Evolutionary conservation across 2,888 invertebrate genomes (phyloP).

Genomic region (Trichogramma evanescens): DNA sequence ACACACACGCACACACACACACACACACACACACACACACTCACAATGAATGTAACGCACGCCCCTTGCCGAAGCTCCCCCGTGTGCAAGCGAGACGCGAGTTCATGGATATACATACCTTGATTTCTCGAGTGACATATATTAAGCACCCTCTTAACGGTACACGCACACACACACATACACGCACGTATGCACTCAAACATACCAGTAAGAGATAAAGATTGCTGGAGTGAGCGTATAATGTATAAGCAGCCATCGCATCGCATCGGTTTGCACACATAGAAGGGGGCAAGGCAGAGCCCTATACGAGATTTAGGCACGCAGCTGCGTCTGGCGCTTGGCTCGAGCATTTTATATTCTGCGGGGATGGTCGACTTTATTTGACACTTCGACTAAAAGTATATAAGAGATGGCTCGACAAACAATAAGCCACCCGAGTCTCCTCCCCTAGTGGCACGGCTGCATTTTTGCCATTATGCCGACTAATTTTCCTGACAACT

Average conservation of each 20-base stretch:
- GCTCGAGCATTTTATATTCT: background rate
- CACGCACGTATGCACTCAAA: too few relatives aligned
- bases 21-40: too few relatives aligned
- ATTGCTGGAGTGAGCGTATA: background rate
- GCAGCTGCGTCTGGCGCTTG: conserved; percentile 18
- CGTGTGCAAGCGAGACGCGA: conserved; percentile 28
- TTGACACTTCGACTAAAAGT: conserved; percentile 16
- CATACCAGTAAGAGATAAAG: background rate
- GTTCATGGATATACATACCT: conserved; percentile 32
- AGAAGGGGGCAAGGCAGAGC: background rate
- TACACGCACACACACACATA: too few relatives aligned
- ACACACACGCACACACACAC: too few relatives aligned
- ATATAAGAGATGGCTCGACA: conserved; percentile 1
- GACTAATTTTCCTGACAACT: conserved; percentile 16
- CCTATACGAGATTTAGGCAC: conserved; percentile 10
- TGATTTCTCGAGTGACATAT: conserved; percentile 44
- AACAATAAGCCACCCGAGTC: too few relatives aligned
- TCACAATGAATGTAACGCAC: too few relatives aligned
- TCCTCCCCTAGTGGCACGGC: too few relatives aligned
- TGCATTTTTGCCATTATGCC: background rate
- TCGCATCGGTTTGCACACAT: too few relatives aligned
- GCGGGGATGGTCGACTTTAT: conserved; percentile 16
- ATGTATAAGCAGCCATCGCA: too few relatives aligned
- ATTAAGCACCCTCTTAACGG: conserved; percentile 33
- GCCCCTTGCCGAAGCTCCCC: conserved; percentile 23